Evolutionary conservation across 2,113 vertebrate genomes (phyloP).

Genomic region (Melanerpes aurifrons): DNA sequence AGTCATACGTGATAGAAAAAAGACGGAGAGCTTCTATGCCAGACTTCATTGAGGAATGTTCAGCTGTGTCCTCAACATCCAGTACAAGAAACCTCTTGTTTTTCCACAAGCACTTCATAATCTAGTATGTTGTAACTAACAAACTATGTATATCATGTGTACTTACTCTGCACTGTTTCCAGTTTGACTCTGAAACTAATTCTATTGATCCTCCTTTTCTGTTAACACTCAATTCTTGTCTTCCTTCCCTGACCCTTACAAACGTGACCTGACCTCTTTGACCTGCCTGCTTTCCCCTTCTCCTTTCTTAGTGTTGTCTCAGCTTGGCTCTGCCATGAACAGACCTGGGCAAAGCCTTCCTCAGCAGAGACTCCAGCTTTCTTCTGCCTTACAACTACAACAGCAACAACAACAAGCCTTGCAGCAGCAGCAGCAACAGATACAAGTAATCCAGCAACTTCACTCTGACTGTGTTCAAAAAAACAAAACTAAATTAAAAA

Average conservation of each 20-base stretch:
- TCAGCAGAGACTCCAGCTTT: slow-evolving; percentile 93
- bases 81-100: slow-evolving; percentile 9
- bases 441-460: slow-evolving; percentile 98
- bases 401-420: slow-evolving; percentile 80
- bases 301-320: slow-evolving; percentile 92
- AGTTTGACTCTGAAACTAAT: slow-evolving; percentile 78
- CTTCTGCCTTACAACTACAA: slow-evolving; percentile 82
- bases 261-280: slow-evolving; percentile 64
- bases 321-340: slow-evolving; percentile 96
- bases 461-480: slow-evolving; percentile 76
- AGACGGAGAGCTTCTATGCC: not conserved
- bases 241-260: slow-evolving; percentile 68
- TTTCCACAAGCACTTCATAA: slow-evolving; percentile 44
- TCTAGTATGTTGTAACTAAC: slow-evolving; percentile 59
- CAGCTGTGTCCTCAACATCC: slow-evolving; percentile 18
- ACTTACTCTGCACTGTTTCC: slow-evolving; percentile 58
- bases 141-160: slow-evolving; percentile 28
- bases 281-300: slow-evolving; percentile 78
- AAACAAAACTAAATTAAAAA: slow-evolving; percentile 15
- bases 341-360: slow-evolving; percentile 93
- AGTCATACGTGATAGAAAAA: not conserved
- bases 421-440: slow-evolving; percentile 92
- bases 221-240: slow-evolving; percentile 74
- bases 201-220: slow-evolving; percentile 78
- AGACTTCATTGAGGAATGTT: slow-evolving; percentile 47